Conservation (phyloP, 2,113 vertebrate genomes). For the Pampusana beccarii region DNA sequence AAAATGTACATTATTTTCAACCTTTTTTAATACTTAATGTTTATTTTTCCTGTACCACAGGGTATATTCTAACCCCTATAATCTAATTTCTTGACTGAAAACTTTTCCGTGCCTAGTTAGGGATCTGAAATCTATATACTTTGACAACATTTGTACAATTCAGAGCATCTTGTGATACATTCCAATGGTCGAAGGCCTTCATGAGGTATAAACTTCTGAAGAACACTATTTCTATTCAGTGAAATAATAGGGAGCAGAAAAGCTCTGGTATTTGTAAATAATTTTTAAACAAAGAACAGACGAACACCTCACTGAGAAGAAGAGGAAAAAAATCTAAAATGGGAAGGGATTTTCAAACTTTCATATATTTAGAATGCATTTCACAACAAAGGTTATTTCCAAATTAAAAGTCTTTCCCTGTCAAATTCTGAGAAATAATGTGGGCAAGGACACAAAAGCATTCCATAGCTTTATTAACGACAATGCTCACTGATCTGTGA, state of each 20-base stretch:
- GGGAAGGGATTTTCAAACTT: background rate
- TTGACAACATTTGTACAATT: background rate
- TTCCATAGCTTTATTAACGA: conserved; percentile 84
- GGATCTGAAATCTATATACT: background rate
- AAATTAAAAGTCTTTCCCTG: conserved; percentile 78
- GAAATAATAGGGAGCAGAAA: background rate
- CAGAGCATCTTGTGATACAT: background rate
- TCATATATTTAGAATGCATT: background rate
- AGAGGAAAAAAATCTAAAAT: background rate
- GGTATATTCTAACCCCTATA: background rate
- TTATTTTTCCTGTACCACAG: background rate
- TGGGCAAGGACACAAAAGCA: conserved; percentile 81
- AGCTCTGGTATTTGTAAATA: background rate
- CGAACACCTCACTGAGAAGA: background rate
- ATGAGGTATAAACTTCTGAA: background rate
- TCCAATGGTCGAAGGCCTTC: background rate
- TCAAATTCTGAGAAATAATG: conserved; percentile 80
- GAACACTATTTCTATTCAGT: background rate
- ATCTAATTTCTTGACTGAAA: background rate
- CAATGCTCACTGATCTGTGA: conserved; percentile 87
- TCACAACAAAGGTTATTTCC: conserved; percentile 73
- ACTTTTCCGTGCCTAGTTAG: background rate
- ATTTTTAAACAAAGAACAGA: background rate
- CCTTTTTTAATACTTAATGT: background rate
- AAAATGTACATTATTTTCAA: background rate